Base-by-base conservation (phyloP, 2,888 invertebrate genomes). In the Alloscopus bannaensis region DNA sequence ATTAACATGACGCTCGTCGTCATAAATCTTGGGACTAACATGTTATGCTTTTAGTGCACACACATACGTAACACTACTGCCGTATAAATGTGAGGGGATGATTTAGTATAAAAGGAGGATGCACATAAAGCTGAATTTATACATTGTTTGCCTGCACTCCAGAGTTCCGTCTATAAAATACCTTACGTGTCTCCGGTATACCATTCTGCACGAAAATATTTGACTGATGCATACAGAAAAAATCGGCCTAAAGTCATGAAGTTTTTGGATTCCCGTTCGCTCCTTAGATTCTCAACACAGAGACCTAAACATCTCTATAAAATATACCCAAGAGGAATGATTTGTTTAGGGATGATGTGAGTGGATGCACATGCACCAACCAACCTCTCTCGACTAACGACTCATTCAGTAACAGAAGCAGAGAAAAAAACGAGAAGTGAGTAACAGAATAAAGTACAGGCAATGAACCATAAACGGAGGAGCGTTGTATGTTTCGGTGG, bases 311-410 rank as follows among this genome's bases (percentile, higher is more conserved):
- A 69, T 57, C 69, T 57, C 40, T 69, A 69, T 69, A 69, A 69
- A 69, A 69, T 69, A 69, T 69, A 42, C 69, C 69, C 69, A 69
- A 69, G 69, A 69, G 69, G 57, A 69, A 55, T 69, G 69, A 69
- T 69, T 69, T 69, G 69, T 69, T 69, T 69, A 52, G 69, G 69
- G 52, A 57, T 55, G 66, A 52, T 52, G 66, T 66, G 66, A 66
- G 66, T 52, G 66, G 66, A 66, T 66, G 66, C 66, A 66, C 66
- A 66, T 66, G 66, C 66, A 66, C 66, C 66, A 42, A 22, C 26
- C 65, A 47, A 65, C 62, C 62, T 47, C 16, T 57, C 24, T 31
- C n/a, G 36, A 60, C 72, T 45, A 59, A 64, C 26, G 62, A 59
- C 59, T 59, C 66, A 50, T 47, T 59, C 60, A 60, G 60, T 11